Evolutionary conservation across 1,140 invertebrate species (phyloP).

Genomic region (Lepidurus packardi): DNA sequence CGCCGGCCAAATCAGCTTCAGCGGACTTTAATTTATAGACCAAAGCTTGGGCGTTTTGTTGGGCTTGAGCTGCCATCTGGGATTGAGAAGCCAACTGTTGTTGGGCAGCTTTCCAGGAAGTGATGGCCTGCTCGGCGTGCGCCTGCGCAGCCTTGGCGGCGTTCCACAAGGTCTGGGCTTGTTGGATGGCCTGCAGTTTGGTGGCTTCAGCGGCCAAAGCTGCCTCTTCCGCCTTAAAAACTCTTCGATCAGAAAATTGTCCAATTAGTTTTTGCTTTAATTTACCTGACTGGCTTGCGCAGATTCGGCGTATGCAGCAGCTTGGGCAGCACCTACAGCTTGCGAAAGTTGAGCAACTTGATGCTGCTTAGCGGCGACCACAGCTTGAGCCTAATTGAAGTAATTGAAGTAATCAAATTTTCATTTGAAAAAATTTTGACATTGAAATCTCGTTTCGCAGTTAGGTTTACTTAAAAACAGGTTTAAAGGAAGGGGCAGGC

Average conservation of each 20-base stretch:
- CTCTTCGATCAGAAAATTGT: not conserved
- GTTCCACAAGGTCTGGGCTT: conserved; percentile 39
- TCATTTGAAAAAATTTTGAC: not conserved
- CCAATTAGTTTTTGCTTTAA: not conserved
- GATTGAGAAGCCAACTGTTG: conserved; percentile 38
- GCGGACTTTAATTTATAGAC: conserved; percentile 40
- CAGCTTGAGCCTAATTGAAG: conserved; percentile 34
- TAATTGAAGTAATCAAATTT: not conserved
- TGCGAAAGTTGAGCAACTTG: conserved; percentile 31
- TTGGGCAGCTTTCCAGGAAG: conserved; percentile 37
- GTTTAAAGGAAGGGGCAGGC: too few relatives aligned
- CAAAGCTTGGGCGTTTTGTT: conserved; percentile 41
- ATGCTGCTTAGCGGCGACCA: conserved; percentile 12
- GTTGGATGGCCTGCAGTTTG: conserved; percentile 39
- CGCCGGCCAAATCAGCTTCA: conserved; percentile 40
- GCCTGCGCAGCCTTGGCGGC: conserved; percentile 38
- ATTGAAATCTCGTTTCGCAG: not conserved
- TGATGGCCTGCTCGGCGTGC: conserved; percentile 39
- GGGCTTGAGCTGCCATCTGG: conserved; percentile 40
- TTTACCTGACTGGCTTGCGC: conserved; percentile 32
- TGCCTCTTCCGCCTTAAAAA: conserved; percentile 33
- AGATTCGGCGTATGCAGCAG: conserved; percentile 35
- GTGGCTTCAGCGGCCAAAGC: conserved; percentile 40
- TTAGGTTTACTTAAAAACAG: too few relatives aligned
- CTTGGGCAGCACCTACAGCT: conserved; percentile 36